phyloP scores from a whole-genome alignment of 1,140 invertebrate genomes.

The Cydia pomonella region DNA sequence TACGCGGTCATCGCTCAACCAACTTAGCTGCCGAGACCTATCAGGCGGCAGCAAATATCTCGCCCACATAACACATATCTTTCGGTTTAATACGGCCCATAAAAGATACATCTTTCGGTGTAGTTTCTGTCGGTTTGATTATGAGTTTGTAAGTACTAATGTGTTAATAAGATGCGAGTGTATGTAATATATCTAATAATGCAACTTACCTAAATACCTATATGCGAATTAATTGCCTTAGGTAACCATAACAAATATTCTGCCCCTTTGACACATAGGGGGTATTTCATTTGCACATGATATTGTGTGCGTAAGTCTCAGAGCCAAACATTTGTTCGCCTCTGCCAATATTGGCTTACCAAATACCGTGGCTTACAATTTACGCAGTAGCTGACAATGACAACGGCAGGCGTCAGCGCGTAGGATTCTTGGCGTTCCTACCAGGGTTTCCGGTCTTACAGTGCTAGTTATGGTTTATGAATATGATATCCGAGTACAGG shows the following conservation, averaged over 20 bases:
- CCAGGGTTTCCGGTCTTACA: background rate
- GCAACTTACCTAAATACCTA: background rate
- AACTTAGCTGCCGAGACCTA: no score
- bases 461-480: no score
- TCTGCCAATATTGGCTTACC: constrained; percentile 25
- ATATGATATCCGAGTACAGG: no score
- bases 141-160: no score
- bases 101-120: no score
- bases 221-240: background rate
- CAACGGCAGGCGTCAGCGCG: background rate
- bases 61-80: no score
- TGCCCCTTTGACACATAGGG: background rate
- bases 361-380: constrained; percentile 23
- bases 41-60: no score
- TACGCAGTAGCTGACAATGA: constrained; percentile 14
- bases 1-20: no score
- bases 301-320: constrained; percentile 11
- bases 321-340: constrained; percentile 5
- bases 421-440: background rate
- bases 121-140: no score
- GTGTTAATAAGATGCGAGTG: background rate
- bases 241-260: background rate
- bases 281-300: constrained; percentile 23
- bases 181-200: background rate
- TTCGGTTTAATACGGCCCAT: no score